Conservation (phyloP, 2,113 vertebrate genomes). For the Nipponia nippon region DNA sequence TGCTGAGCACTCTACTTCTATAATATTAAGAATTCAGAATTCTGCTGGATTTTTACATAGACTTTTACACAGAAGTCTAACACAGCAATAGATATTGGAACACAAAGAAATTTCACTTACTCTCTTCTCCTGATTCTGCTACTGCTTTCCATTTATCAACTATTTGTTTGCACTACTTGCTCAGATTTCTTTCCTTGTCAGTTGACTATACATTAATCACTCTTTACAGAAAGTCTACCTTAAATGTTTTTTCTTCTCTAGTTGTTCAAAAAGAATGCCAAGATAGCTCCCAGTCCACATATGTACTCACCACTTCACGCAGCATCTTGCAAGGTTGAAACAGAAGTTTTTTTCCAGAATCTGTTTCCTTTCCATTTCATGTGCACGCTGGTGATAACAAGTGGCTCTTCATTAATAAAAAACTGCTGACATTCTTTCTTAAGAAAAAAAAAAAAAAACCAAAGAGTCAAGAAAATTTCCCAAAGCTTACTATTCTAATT, state of each 20-base stretch:
- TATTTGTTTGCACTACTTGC: not conserved
- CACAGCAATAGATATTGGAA: not conserved
- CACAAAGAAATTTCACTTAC: not conserved
- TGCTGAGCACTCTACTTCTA: not conserved
- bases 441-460: not conserved
- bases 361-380: constrained; percentile 20
- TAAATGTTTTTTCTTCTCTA: not conserved
- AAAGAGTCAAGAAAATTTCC: not conserved
- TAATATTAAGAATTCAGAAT: not conserved
- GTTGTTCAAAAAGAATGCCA: not conserved
- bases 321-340: constrained; percentile 26
- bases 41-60: too few relatives aligned
- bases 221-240: not conserved
- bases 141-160: not conserved
- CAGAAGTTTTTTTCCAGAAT: not conserved
- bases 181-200: not conserved
- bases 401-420: not conserved
- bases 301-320: constrained; percentile 37
- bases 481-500: not conserved
- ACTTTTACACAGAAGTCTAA: not conserved
- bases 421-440: not conserved
- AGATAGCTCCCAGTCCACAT: not conserved
- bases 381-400: not conserved
- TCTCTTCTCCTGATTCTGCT: not conserved
- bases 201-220: not conserved